These are phyloP conservation scores for Brachionus koreanus DNA, from an alignment of 1,140 invertebrate genomes.

Conservation along the genomic window DNA sequence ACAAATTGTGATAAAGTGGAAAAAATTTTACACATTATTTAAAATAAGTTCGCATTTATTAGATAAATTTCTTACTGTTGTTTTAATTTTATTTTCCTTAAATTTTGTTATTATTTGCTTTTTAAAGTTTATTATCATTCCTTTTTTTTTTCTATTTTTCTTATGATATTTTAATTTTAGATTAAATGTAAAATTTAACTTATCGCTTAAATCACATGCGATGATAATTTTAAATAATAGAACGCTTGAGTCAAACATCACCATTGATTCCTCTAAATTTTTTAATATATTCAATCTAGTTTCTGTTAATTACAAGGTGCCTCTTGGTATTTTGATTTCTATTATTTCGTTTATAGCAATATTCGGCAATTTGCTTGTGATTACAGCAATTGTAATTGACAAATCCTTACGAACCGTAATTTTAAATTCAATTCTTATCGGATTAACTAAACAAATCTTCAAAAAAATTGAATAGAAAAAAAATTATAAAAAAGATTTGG, in stretches of 20 bases:
- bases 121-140: neutral
- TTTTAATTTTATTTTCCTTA: neutral
- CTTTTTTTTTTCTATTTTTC: neutral
- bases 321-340: neutral
- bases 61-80: neutral
- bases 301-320: neutral
- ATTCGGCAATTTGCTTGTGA: slow-evolving; percentile 11
- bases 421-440: neutral
- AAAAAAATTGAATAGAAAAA: too few species aligned
- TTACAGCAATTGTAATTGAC: neutral
- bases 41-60: neutral
- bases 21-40: neutral
- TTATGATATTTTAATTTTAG: neutral
- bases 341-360: slow-evolving; percentile 24
- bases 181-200: neutral
- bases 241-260: neutral
- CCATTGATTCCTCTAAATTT: neutral
- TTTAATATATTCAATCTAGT: neutral
- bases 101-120: neutral
- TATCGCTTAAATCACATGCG: neutral
- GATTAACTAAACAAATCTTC: too few species aligned
- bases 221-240: neutral
- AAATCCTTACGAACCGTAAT: slow-evolving; percentile 25
- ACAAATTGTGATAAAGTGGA: neutral
- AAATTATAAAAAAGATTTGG: too few species aligned